A percentile compares a stretch with the other conserved stretches of the same genome.
phyloP scores from a whole-genome alignment of 2,888 invertebrate genomes.

The Gymnosoma rotundatum region DNA sequence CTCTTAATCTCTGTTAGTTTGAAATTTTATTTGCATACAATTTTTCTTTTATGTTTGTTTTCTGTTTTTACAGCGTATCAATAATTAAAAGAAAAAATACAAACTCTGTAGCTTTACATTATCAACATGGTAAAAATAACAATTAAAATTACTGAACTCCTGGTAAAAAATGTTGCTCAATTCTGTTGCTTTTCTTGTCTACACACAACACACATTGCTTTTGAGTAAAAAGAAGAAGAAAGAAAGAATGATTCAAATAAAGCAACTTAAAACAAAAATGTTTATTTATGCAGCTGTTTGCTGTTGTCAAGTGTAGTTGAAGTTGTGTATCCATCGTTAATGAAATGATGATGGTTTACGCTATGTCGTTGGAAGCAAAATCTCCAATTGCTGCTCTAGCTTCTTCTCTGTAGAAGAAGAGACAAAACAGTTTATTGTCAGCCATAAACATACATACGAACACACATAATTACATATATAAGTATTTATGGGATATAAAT shows the following conservation, averaged over 20 bases:
- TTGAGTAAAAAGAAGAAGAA: too few species aligned
- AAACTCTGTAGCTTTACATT: conserved; percentile 64
- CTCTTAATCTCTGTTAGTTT: background rate
- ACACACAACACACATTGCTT: too few species aligned
- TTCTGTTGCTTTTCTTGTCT: conserved; percentile 68
- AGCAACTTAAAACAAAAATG: conserved; percentile 39
- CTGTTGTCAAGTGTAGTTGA: conserved; percentile 54
- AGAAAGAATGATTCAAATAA: background rate
- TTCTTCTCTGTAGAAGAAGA: background rate
- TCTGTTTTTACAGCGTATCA: conserved; percentile 31
- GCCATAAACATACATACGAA: too few species aligned
- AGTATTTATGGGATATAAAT: too few species aligned
- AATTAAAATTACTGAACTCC: conserved; percentile 51
- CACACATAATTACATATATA: too few species aligned
- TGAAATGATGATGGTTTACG: conserved; percentile 22
- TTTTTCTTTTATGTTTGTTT: conserved; percentile 1
- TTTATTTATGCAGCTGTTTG: conserved; percentile 41
- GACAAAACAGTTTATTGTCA: too few species aligned
- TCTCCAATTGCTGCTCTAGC: conserved; percentile 16
- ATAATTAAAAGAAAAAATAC: conserved; percentile 11
- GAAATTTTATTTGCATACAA: background rate
- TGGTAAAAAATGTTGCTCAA: conserved; percentile 68
- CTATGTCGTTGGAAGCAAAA: conserved; percentile 25
- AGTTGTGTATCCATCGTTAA: conserved; percentile 60
- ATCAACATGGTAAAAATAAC: background rate